phyloP scores from a whole-genome alignment of 1,140 invertebrate genomes.

The Tenebrio molitor region DNA sequence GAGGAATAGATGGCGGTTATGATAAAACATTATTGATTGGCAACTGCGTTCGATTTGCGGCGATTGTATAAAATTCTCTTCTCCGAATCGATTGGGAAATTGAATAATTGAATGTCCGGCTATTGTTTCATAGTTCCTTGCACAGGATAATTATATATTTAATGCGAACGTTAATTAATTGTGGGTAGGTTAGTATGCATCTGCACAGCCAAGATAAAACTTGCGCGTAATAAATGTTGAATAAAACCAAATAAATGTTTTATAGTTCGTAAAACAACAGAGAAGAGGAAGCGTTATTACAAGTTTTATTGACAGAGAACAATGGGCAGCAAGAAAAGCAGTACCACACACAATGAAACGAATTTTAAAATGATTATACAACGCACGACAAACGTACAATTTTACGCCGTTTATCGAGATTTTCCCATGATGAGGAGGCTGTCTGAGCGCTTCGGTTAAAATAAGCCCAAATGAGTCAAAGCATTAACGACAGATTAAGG shows the following conservation, averaged over 20 bases:
- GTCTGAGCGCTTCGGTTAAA: not conserved
- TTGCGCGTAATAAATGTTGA: slow-evolving; percentile 24
- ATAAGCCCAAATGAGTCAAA: slow-evolving; percentile 28
- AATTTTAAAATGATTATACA: slow-evolving; percentile 27
- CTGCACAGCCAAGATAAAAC: slow-evolving; percentile 16
- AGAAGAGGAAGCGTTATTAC: slow-evolving; percentile 34
- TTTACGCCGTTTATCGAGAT: not conserved
- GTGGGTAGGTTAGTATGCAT: slow-evolving; percentile 15
- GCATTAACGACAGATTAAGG: slow-evolving; percentile 11
- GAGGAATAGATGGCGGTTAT: no score
- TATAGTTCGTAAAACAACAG: slow-evolving; percentile 31
- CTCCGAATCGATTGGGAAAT: slow-evolving; percentile 1
- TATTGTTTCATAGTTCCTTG: slow-evolving; percentile 15
- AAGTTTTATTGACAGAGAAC: slow-evolving; percentile 41
- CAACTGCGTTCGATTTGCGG: not conserved
- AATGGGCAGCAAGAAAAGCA: slow-evolving; percentile 21
- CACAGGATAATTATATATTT: slow-evolving; percentile 22
- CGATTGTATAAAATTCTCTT: not conserved
- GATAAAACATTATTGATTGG: not conserved
- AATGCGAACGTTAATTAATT: slow-evolving; percentile 6
- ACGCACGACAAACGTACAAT: not conserved
- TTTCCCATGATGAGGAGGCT: slow-evolving; percentile 27
- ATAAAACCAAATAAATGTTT: slow-evolving; percentile 37
- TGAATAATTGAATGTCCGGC: slow-evolving; percentile 20
- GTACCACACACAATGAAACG: slow-evolving; percentile 37